Evolutionary conservation across 2,888 invertebrate species (phyloP).

Genomic region (Hyles lineata): DNA sequence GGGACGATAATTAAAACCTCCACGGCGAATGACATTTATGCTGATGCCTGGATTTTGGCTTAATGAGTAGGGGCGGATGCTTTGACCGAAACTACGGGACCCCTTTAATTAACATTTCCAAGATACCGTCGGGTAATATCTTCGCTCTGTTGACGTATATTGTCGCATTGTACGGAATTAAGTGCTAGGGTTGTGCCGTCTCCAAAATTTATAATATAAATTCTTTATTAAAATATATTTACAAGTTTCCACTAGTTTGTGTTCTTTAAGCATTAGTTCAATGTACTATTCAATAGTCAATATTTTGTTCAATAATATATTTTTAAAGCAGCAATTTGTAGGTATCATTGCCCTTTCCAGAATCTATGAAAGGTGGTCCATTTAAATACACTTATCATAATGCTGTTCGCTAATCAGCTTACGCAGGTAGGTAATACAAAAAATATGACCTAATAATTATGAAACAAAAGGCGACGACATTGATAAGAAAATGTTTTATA

Average conservation of each 20-base stretch:
- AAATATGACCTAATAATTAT: background rate
- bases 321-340: no score
- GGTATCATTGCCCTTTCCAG: no score
- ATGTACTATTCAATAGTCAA: background rate
- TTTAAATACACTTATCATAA: no score
- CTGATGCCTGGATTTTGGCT: slow-evolving; percentile 70
- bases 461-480: no score
- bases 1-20: slow-evolving; percentile 77
- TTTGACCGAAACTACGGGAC: slow-evolving; percentile 60
- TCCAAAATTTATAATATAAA: no score
- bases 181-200: slow-evolving; percentile 1
- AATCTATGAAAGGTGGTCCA: no score
- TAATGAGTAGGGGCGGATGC: slow-evolving; percentile 71
- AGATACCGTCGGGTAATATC: slow-evolving; percentile 47
- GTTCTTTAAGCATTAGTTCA: background rate
- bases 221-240: background rate
- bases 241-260: background rate
- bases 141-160: slow-evolving; percentile 22
- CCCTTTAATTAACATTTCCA: slow-evolving; percentile 65
- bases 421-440: background rate
- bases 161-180: slow-evolving; percentile 20
- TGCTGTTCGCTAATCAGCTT: no score
- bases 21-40: slow-evolving; percentile 76
- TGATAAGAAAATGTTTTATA: no score
- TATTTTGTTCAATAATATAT: background rate